Conservation (phyloP, 37 sponge, comb jelly and placozoan genomes). For the Lycopodina hypogea region DNA sequence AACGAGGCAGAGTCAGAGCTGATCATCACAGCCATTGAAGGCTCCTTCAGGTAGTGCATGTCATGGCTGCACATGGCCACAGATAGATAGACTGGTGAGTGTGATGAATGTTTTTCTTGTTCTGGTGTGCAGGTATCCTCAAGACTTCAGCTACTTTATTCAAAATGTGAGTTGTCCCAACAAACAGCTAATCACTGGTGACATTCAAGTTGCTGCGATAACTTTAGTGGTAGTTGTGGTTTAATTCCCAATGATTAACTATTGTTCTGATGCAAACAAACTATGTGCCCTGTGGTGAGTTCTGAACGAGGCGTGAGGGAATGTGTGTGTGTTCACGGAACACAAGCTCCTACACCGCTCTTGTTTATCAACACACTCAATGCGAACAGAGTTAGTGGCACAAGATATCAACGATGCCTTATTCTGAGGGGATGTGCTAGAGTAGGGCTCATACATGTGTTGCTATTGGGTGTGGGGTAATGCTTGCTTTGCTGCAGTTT, state of each 20-base stretch:
- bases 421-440: constrained; percentile 36
- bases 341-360: too few species aligned
- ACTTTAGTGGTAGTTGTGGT: background rate
- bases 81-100: background rate
- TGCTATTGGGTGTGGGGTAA: too few species aligned
- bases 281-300: background rate
- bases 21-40: constrained; percentile 71
- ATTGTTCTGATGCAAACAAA: background rate
- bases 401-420: constrained; percentile 54
- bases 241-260: constrained; percentile 15
- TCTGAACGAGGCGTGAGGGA: too few species aligned
- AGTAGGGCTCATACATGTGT: too few species aligned
- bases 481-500: constrained; percentile 47
- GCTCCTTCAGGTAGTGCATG: constrained; percentile 45
- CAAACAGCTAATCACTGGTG: background rate
- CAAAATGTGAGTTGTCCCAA: constrained; percentile 78
- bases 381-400: background rate
- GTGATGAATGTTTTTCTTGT: background rate
- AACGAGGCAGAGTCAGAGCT: constrained; percentile 56
- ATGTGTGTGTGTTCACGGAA: too few species aligned
- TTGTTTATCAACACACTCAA: too few species aligned
- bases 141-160: constrained; percentile 88
- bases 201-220: too few species aligned
- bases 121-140: constrained; percentile 67
- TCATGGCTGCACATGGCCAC: background rate